Evolutionary conservation across 1,140 invertebrate species (phyloP).

Genomic region (Anoplolepis gracilipes): DNA sequence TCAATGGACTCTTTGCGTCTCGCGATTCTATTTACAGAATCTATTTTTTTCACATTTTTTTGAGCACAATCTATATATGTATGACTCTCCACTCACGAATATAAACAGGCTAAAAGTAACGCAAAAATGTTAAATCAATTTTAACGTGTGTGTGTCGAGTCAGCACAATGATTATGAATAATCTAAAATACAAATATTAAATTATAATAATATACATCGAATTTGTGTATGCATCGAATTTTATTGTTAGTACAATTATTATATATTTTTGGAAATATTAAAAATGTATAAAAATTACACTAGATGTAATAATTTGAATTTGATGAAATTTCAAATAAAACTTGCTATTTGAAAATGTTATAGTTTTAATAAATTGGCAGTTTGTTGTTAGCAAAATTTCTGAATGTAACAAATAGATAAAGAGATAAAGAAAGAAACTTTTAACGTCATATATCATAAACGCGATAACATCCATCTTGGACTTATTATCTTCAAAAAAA

Average conservation of each 20-base stretch:
- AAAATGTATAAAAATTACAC: neutral
- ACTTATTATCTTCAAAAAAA: neutral
- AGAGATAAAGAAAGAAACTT: neutral
- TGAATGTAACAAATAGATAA: neutral
- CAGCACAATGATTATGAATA: neutral
- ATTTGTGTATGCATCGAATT: neutral
- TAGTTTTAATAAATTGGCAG: neutral
- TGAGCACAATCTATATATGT: neutral
- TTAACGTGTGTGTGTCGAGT: neutral
- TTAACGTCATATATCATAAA: neutral
- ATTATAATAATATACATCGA: neutral
- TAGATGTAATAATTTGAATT: neutral
- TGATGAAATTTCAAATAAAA: neutral
- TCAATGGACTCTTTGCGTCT: constrained; percentile 45
- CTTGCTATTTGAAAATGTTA: neutral
- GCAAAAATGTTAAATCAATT: constrained; percentile 12
- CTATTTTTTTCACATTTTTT: neutral
- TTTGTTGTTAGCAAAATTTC: neutral
- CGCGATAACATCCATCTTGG: neutral
- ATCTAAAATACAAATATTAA: neutral
- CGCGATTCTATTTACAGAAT: constrained; percentile 8
- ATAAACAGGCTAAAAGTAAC: neutral
- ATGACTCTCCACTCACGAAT: neutral
- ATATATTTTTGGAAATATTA: constrained; percentile 2
- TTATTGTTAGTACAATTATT: neutral